Conservation (phyloP, 2,888 invertebrate genomes). For the Mimachlamys varia region DNA sequence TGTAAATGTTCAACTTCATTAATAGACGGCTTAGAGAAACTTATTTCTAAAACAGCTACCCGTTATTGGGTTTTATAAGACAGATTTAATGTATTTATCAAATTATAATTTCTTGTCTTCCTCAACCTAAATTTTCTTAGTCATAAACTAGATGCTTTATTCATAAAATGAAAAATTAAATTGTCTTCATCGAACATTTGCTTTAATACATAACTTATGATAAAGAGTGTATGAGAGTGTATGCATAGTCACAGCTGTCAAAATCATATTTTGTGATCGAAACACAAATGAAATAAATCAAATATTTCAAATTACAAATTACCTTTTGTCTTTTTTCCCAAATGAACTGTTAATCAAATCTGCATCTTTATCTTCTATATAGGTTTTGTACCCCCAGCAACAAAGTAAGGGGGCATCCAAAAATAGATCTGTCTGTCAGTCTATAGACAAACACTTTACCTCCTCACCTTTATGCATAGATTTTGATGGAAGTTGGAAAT, state of each 20-base stretch:
- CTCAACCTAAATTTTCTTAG: not conserved
- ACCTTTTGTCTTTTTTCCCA: not conserved
- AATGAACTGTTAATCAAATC: no score
- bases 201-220: not conserved
- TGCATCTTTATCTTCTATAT: no score
- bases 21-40: not conserved
- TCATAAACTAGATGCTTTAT: not conserved
- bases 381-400: no score
- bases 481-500: no score
- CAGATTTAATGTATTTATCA: not conserved
- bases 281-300: not conserved
- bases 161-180: not conserved
- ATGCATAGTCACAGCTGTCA: not conserved
- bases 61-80: not conserved
- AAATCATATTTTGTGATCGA: not conserved
- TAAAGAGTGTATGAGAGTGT: not conserved
- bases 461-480: no score
- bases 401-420: no score
- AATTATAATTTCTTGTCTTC: not conserved
- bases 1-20: not conserved
- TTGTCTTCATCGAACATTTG: not conserved
- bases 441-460: no score
- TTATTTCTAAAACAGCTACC: not conserved
- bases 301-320: not conserved
- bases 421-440: no score